Evolutionary conservation across 1,140 invertebrate genomes (phyloP).

Genomic region (Drosophila cardini): DNA sequence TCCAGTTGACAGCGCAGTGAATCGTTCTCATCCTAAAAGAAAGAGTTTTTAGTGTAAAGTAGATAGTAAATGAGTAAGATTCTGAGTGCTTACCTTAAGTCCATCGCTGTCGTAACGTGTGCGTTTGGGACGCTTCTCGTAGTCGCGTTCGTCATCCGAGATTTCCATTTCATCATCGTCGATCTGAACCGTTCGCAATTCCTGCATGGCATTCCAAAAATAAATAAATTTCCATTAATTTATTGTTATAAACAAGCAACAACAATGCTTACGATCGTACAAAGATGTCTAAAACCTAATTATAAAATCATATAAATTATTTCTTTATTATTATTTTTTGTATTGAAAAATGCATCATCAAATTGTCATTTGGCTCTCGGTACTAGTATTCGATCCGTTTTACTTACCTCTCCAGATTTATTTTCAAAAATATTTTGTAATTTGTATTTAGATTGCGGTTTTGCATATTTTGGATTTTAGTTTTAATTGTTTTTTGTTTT

Average conservation of each 20-base stretch:
- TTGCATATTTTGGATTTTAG: conserved; percentile 39
- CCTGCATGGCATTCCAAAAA: conserved; percentile 86
- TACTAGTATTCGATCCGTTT: conserved; percentile 54
- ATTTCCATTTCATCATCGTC: conserved; percentile 87
- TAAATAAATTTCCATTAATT: conserved; percentile 6
- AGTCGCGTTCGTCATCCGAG: conserved; percentile 84
- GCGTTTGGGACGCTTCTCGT: conserved; percentile 73
- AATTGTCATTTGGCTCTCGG: conserved; percentile 58
- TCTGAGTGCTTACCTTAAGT: conserved; percentile 60
- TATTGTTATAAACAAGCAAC: not conserved
- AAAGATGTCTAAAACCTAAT: conserved; percentile 58
- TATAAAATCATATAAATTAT: conserved; percentile 67
- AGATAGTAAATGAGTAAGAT: not conserved
- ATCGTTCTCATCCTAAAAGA: conserved; percentile 92
- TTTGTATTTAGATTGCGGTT: conserved; percentile 13
- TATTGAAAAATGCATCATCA: conserved; percentile 58
- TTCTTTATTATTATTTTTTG: conserved; percentile 15
- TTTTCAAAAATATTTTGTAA: conserved; percentile 49
- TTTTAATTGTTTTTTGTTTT: conserved; percentile 46
- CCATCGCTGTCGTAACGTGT: conserved; percentile 76
- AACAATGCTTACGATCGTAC: conserved; percentile 37
- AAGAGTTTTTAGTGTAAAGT: not conserved
- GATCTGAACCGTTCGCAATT: conserved; percentile 91
- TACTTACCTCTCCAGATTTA: conserved; percentile 76
- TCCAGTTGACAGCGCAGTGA: conserved; percentile 95